Base-by-base conservation (phyloP, 92 coral and sea anemone genomes). In the Palythoa heliodiscus region DNA sequence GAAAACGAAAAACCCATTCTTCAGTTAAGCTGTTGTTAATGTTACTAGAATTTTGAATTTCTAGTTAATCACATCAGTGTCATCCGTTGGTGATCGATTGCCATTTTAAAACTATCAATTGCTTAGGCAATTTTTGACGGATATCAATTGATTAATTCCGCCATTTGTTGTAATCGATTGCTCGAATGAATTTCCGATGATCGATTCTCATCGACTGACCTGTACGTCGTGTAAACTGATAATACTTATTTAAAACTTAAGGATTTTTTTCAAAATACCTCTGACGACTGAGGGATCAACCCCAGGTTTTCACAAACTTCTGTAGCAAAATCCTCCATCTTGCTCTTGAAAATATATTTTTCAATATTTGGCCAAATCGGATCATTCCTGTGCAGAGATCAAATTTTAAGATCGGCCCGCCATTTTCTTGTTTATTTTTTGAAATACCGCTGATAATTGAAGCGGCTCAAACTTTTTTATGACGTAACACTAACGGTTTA, bases 341-440 rank as follows among this genome's bases (percentile, higher is more conserved):
- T 17, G 73, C 1, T 13, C 20, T 47, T 39, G 73, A 3, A 25
- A 64, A 64, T 5, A 16, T 16, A 7, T n/a, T 52, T 52, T 53
- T 23, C 67, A 53, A 24, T 69, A 25, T 69, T 25, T 13, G 0
- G 6, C 15, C 43, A 69, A 69, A 25, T 43, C 39, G n/a, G 25
- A 15, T 13, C 73, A 25, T 29, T 22, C 1, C 47, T 14, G 19
- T 13, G 73, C 43, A 29, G 39, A 20, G 15, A 5, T 58, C 29
- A 1, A 68, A 50, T 58, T 7, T 19, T 25, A 2, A 19, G 43
- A 80, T 50, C 64, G 22, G 61, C n/a, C 43, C 74, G 84, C 84
- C 84, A 80, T 80, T 80, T 80, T 64, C 23, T 47, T 80, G 20
- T 78, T 61, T 78, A 23, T 54, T 38, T 20, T 64, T 16, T 73